Percentiles rank a stretch among this genome's conserved stretches.
Evolutionary conservation across 2,797 vertebrate species (phyloP).

Genomic region (Oreortyx pictus): DNA sequence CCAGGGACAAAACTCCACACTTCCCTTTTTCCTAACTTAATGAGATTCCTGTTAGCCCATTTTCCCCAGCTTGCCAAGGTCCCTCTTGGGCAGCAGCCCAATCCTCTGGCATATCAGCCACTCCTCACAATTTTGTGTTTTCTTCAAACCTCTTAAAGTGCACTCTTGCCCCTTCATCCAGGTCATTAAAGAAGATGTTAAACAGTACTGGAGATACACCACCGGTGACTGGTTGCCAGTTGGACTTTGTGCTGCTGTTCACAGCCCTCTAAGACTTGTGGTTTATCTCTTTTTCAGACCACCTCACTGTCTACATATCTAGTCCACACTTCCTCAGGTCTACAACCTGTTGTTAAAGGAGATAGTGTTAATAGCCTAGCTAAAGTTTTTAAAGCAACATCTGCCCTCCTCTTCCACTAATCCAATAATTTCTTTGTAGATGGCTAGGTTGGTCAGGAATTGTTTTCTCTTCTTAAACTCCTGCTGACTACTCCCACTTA

Average conservation of each 20-base stretch:
- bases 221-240: background rate
- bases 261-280: background rate
- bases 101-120: background rate
- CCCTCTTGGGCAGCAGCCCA: background rate
- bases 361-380: background rate
- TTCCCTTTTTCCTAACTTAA: background rate
- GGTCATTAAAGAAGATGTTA: background rate
- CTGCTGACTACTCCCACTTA: background rate
- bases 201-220: background rate
- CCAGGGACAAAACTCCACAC: background rate
- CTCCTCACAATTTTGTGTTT: background rate
- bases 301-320: background rate
- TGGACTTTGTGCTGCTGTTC: background rate
- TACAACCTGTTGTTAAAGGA: no score
- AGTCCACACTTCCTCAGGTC: background rate
- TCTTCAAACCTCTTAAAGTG: background rate
- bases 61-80: background rate
- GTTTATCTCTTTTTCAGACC: background rate
- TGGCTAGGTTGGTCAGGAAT: background rate
- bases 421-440: background rate
- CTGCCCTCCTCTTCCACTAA: background rate
- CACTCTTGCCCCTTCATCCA: background rate
- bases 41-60: background rate
- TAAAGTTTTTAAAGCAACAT: background rate
- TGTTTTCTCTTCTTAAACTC: background rate